These are phyloP conservation scores for Napeogenes inachia DNA, from an alignment of 2,888 invertebrate species.

Conservation along the genomic window DNA sequence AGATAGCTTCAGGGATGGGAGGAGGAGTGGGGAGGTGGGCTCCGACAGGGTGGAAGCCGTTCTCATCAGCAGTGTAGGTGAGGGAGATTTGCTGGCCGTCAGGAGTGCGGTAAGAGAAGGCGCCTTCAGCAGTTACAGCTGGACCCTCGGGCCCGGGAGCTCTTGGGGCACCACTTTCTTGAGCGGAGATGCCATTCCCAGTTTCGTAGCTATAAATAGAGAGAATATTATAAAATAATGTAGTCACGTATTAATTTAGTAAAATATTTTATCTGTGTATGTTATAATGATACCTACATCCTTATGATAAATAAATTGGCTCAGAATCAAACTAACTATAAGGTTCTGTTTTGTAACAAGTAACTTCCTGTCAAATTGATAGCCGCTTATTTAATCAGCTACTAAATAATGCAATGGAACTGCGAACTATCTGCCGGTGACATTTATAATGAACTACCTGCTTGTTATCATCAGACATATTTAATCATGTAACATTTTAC, in stretches of 20 bases:
- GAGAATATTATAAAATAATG: background rate
- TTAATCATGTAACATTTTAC: background rate
- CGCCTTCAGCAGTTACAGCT: slow-evolving; percentile 79
- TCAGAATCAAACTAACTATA: slow-evolving; percentile 4
- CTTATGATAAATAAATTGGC: slow-evolving; percentile 1
- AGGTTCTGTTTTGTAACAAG: slow-evolving; percentile 11
- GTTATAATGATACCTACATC: background rate
- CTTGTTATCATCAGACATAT: slow-evolving; percentile 1
- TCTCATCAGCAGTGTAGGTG: slow-evolving; percentile 84
- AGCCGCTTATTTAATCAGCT: slow-evolving; percentile 14
- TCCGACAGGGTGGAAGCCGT: slow-evolving; percentile 82
- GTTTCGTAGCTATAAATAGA: slow-evolving; percentile 79
- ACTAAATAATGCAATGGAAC: slow-evolving; percentile 13
- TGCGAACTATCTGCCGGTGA: slow-evolving; percentile 12
- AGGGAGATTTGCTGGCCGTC: slow-evolving; percentile 81
- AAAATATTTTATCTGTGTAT: background rate
- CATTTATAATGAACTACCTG: slow-evolving; percentile 6
- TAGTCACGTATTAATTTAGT: background rate
- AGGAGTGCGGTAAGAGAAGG: slow-evolving; percentile 81
- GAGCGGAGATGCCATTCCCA: slow-evolving; percentile 80
- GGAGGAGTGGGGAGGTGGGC: slow-evolving; percentile 80
- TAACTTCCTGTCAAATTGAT: slow-evolving; percentile 13
- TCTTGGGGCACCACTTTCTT: slow-evolving; percentile 77
- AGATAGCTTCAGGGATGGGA: slow-evolving; percentile 71
- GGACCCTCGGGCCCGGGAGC: slow-evolving; percentile 75